A percentile compares a stretch with the other conserved stretches of the same genome.
phyloP scores from a whole-genome alignment of 2,797 vertebrate genomes.

The Trachurus trachurus region DNA sequence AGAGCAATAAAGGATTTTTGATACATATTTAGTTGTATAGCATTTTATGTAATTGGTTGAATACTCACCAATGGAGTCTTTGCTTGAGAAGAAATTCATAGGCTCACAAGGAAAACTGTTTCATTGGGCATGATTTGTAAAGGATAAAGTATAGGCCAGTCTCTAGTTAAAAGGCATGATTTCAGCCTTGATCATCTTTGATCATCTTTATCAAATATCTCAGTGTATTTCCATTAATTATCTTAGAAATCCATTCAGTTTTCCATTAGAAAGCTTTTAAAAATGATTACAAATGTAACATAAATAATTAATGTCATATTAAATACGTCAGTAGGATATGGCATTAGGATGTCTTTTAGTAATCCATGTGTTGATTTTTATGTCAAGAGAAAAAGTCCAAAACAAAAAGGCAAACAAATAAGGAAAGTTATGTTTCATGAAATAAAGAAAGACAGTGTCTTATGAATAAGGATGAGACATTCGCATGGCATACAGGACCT shows the following conservation, averaged over 20 bases:
- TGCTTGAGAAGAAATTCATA: constrained; percentile 3
- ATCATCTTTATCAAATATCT: background rate
- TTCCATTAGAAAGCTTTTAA: background rate
- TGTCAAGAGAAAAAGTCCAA: constrained; percentile 7
- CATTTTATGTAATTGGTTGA: constrained; percentile 24
- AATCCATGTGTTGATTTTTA: constrained; percentile 11
- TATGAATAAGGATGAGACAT: background rate
- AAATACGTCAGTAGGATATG: background rate
- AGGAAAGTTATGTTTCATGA: constrained; percentile 4
- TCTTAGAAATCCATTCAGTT: background rate
- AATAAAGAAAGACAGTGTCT: constrained; percentile 3
- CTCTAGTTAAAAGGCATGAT: too few species aligned
- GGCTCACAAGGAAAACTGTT: background rate
- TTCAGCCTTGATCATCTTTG: too few species aligned
- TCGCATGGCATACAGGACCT: constrained; percentile 17
- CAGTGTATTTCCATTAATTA: background rate
- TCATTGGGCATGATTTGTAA: background rate
- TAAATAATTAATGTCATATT: background rate
- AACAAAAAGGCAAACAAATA: background rate
- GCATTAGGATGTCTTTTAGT: background rate
- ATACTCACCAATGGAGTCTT: constrained; percentile 1
- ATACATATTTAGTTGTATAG: constrained; percentile 30
- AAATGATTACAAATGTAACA: background rate
- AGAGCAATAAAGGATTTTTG: constrained; percentile 21
- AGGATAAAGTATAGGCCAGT: background rate